These are phyloP conservation scores for Noturus placidus DNA, from an alignment of 2,113 vertebrate genomes.

Conservation along the genomic window DNA sequence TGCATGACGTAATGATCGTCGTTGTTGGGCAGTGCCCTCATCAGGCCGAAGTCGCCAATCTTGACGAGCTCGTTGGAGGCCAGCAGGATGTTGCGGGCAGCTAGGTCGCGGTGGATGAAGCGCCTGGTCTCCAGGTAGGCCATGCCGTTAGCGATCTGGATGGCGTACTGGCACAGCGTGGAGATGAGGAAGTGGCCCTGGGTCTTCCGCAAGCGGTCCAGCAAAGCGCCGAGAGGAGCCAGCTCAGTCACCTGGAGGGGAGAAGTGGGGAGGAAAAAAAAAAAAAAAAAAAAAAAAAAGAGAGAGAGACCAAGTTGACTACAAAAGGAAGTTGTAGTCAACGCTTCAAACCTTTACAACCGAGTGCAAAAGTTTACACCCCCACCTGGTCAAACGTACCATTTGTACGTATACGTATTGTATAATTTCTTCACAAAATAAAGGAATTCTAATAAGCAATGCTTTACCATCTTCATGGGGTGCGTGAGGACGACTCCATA, in stretches of 20 bases:
- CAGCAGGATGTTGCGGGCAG: constrained; percentile 92
- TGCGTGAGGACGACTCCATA: constrained; percentile 94
- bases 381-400: neutral
- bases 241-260: constrained; percentile 85
- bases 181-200: constrained; percentile 94
- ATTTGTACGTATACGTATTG: too few relatives aligned
- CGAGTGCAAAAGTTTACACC: neutral
- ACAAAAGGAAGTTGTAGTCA: too few relatives aligned
- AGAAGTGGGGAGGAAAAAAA: neutral
- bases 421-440: neutral
- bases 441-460: neutral
- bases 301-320: too few relatives aligned
- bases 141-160: constrained; percentile 96
- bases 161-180: constrained; percentile 88
- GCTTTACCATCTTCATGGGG: constrained; percentile 90
- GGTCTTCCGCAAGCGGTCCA: constrained; percentile 92
- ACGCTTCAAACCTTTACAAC: too few relatives aligned
- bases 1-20: constrained; percentile 97
- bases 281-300: neutral
- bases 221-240: constrained; percentile 87
- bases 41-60: constrained; percentile 95
- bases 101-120: constrained; percentile 94
- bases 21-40: constrained; percentile 94
- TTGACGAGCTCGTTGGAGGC: constrained; percentile 90
- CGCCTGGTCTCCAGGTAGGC: constrained; percentile 93